Conservation (phyloP, 2,888 invertebrate species). For the Scelioninae gen. 2 region DNA sequence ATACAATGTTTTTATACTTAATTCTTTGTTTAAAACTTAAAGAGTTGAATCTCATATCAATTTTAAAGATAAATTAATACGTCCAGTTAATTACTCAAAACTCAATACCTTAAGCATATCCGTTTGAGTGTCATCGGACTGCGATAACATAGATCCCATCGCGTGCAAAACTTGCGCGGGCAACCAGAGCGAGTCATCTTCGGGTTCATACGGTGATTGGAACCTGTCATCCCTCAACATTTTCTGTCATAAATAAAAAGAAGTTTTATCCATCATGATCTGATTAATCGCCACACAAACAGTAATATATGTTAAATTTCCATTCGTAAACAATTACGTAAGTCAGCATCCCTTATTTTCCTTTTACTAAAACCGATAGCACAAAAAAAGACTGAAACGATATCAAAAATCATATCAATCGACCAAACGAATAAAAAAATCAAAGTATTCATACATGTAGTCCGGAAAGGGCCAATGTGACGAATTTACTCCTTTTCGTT, state of each 20-base stretch:
- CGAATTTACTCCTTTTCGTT: conserved; percentile 89
- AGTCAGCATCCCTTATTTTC: no score
- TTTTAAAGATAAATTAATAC: no score
- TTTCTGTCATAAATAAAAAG: conserved; percentile 81
- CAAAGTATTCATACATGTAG: conserved; percentile 84
- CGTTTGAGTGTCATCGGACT: conserved; percentile 90
- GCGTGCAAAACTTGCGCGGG: conserved; percentile 93
- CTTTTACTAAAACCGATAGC: conserved; percentile 1
- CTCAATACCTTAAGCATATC: conserved; percentile 80
- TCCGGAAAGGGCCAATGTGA: conserved; percentile 89
- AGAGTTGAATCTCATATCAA: no score
- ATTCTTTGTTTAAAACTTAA: no score
- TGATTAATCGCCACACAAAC: no score
- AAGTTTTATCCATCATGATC: no score
- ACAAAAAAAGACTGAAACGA: not conserved
- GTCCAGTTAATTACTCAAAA: no score
- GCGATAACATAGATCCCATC: conserved; percentile 86
- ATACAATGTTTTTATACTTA: no score
- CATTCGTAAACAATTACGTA: no score
- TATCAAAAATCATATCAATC: no score
- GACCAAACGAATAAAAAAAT: not conserved
- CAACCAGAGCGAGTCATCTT: conserved; percentile 94
- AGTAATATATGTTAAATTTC: no score
- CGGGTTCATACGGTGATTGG: conserved; percentile 91
- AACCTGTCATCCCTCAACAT: conserved; percentile 93